phyloP scores from a whole-genome alignment of 2,113 vertebrate genomes.

The Podiceps cristatus region DNA sequence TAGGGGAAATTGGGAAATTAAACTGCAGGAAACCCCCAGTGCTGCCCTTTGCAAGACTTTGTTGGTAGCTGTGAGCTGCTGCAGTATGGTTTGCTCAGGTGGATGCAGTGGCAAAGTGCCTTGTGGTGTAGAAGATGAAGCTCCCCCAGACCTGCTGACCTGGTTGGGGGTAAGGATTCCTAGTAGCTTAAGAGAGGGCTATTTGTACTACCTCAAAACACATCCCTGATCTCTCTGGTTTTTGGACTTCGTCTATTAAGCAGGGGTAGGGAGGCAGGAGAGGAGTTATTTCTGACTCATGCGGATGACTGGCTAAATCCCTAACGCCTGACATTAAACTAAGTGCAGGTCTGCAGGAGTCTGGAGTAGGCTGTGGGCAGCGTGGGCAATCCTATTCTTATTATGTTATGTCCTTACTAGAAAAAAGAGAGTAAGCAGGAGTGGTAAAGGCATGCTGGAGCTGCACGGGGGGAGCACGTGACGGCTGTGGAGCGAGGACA shows the following conservation, averaged over 20 bases:
- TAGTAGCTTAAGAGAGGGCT: neutral
- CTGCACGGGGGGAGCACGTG: neutral
- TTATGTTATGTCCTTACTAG: neutral
- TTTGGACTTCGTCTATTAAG: neutral
- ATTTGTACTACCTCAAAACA: neutral
- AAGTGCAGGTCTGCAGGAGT: neutral
- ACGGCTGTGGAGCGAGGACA: neutral
- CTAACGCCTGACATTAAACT: neutral
- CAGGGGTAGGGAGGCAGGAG: neutral
- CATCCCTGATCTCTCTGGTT: neutral
- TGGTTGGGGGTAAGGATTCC: neutral
- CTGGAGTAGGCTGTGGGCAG: neutral
- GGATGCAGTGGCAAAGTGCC: neutral
- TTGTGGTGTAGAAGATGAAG: fast-evolving
- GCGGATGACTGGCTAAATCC: neutral
- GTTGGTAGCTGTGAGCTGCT: neutral
- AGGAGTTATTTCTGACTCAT: neutral
- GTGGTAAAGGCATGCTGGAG: neutral
- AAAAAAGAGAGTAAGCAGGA: neutral
- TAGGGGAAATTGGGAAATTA: neutral
- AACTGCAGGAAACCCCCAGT: neutral
- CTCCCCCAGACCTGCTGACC: neutral
- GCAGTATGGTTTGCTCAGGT: neutral
- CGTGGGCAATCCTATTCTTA: neutral
- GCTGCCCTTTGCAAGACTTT: neutral